Base-by-base conservation (phyloP, 1,140 invertebrate genomes). In the Parasteatoda tepidariorum region DNA sequence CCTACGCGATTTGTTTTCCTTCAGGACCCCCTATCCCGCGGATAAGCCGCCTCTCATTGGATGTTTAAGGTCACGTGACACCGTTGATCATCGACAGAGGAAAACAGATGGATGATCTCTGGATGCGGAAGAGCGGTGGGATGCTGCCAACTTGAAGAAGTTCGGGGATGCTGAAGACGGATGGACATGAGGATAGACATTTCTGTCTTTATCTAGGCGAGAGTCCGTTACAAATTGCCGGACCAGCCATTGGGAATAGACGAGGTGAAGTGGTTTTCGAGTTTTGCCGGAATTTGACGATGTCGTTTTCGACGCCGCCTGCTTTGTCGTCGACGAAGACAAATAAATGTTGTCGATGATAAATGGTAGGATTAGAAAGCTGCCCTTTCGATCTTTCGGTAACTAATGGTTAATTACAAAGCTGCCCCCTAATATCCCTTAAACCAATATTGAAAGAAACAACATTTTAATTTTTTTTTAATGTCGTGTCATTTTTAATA, bases 1-100 rank as follows among this genome's bases (percentile, higher is more conserved):
- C 33, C n/a, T 33, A 28, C 22, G 34, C 81, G 81, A 74, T 83
- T 83, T 83, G 81, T 83, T 83, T 73, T 64, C 81, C 81, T 34
- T 33, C 30, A 62, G 57, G 57, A 55, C 78, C 34, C 75, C 30
- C 28, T 28, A 57, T 41, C 30, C 76, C 18, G 31, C 22, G 31
- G 66, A 68, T 68, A 26, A 31, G 9, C 38, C 55, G 28, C 38
- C 68, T 59, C 59, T 55, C 78, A 61, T 82, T 82, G 78, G 78
- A 82, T 62, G 66, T 38, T 57, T 57, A 71, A 48, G 78, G 78
- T 71, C 78, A 82, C 78, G 78, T 82, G 78, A 61, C 78, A 68
- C 48, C 41, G 61, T 79, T 68, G 66, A 70, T 71, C 78, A 82
- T 82, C 78, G 66, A 62, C 78, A 71, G 78, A 71, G 62, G 59